phyloP scores from a whole-genome alignment of 2,888 invertebrate genomes.

The Platynereis dumerilii region DNA sequence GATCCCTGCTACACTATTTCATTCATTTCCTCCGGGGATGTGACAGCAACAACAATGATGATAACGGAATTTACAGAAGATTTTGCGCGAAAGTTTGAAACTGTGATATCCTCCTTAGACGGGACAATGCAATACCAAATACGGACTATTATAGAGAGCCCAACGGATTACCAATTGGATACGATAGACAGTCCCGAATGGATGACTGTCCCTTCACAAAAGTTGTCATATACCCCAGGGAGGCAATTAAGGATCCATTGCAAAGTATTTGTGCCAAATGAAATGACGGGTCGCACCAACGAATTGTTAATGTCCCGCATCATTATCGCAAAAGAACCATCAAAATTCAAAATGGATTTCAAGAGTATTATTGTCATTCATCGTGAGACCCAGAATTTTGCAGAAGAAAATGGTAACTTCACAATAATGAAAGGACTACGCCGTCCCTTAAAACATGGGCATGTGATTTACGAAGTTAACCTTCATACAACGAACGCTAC shows the following conservation, averaged over 20 bases:
- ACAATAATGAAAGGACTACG: conserved; percentile 16
- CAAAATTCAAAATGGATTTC: conserved; percentile 18
- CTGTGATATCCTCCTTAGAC: conserved; percentile 30
- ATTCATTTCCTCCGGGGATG: conserved; percentile 27
- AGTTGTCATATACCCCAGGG: conserved; percentile 7
- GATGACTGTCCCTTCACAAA: conserved; percentile 26
- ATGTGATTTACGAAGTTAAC: conserved; percentile 19
- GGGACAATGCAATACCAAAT: conserved; percentile 32
- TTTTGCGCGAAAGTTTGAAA: conserved; percentile 29
- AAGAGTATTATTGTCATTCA: conserved; percentile 18
- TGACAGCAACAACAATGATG: conserved; percentile 26
- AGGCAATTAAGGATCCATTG: conserved; percentile 21
- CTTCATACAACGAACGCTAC: conserved; percentile 16
- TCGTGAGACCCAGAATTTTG: conserved; percentile 20
- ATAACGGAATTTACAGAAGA: conserved; percentile 11
- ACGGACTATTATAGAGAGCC: conserved; percentile 16
- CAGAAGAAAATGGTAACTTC: conserved; percentile 17
- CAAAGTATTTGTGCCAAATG: conserved; percentile 21
- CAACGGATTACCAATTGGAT: conserved; percentile 7
- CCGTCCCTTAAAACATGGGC: conserved; percentile 5
- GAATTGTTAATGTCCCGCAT: conserved; percentile 16
- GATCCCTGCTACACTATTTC: conserved; percentile 26
- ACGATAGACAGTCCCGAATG: conserved; percentile 32
- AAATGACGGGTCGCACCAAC: conserved; percentile 10
- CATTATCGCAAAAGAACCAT: conserved; percentile 4